These are phyloP conservation scores for Pocillopora verrucosa DNA, from an alignment of 64 coral and sea anemone species.

Conservation along the genomic window DNA sequence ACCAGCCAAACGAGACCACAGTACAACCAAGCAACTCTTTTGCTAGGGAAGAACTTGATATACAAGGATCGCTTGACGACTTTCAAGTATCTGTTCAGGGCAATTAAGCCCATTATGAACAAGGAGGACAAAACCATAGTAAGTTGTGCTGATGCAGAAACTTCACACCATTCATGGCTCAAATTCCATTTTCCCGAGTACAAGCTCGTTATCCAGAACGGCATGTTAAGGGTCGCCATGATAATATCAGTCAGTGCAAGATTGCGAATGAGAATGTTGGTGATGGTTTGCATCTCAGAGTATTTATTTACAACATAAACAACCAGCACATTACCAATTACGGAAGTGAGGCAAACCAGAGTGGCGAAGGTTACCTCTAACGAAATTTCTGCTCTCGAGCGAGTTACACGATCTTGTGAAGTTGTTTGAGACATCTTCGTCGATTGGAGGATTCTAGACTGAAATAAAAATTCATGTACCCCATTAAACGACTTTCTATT, in stretches of 20 bases:
- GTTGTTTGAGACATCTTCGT: too few relatives aligned
- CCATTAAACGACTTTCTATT: too few relatives aligned
- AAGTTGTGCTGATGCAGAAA: conserved; percentile 19
- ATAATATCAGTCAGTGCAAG: not conserved
- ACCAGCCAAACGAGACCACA: conserved; percentile 43
- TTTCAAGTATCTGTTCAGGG: conserved; percentile 52
- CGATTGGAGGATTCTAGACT: too few relatives aligned
- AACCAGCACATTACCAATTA: conserved; percentile 38
- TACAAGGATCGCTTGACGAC: conserved; percentile 49
- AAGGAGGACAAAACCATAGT: conserved; percentile 41
- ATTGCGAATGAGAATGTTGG: conserved; percentile 62
- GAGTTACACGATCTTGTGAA: not conserved
- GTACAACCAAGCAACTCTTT: conserved; percentile 27
- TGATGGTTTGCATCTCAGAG: conserved; percentile 39
- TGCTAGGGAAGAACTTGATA: conserved; percentile 32
- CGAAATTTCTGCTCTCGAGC: conserved; percentile 7
- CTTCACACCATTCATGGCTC: not conserved
- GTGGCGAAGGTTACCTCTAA: conserved; percentile 53
- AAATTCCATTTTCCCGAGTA: conserved; percentile 33
- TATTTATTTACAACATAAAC: conserved; percentile 50
- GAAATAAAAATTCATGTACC: too few relatives aligned
- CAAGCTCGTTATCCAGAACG: conserved; percentile 46
- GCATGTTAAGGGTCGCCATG: conserved; percentile 45
- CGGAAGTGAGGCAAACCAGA: conserved; percentile 24
- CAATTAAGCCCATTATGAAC: conserved; percentile 42